Base-by-base conservation (phyloP, 1,140 invertebrate species). In the Argopecten irradians region DNA sequence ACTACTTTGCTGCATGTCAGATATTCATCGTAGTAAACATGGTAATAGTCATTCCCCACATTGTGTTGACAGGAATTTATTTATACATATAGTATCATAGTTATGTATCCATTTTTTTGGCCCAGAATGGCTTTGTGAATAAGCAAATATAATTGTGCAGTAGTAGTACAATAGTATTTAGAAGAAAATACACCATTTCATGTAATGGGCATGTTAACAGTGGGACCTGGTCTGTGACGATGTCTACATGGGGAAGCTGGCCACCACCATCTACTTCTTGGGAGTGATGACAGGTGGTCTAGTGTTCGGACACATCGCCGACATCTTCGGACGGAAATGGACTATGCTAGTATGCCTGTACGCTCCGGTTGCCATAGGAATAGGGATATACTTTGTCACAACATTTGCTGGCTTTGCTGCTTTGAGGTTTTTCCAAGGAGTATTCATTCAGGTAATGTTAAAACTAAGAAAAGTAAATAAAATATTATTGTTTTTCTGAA, bases 241-340 rank as follows among this genome's bases (percentile, higher is more conserved):
- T 9, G 96, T 97, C 90, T 97, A 97, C 93, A 96, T 97, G 82
- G 96, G 97, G 1, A 97, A 97, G 0, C 93, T 98, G 28, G 97
- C 97, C 0, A 95, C 98, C 34, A 97, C 97, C 0, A 95, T 98
- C 1, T 97, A 98, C 33, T 97, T 97, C 7, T 95, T 97, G 32
- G 97, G 97, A 16, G 97, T 97, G 0, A 96, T 98, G 87, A 95
- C 98, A 35, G 98, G 98, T 16, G 98, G 97, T 94, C 97, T 97
- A 93, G 96, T 98, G 89, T 98, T 98, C 93, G 97, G 97, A 32
- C 90, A 96, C 39, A 87, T 97, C 32, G 94, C 95, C 0, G 96
- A 97, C 92, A 94, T 95, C 43, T 96, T 96, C 92, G 98, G 98
- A 0, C 96, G 97, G 43, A 97, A 97, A 91, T 97, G 97, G 2